These are phyloP conservation scores for Mya arenaria DNA, from an alignment of 1,140 invertebrate species.

Conservation along the genomic window DNA sequence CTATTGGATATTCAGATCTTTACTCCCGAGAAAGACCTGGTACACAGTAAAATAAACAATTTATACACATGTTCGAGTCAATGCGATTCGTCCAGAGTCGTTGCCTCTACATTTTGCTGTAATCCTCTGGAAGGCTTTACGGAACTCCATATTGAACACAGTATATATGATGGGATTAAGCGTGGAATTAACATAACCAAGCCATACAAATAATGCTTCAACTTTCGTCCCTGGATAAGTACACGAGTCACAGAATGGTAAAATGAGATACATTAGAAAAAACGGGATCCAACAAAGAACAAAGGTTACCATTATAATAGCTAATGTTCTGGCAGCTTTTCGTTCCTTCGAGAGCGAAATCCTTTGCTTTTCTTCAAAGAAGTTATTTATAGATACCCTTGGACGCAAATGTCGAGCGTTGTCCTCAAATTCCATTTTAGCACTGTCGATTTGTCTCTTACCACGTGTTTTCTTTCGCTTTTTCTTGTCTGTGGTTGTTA, in stretches of 20 bases:
- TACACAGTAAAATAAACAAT: too few relatives aligned
- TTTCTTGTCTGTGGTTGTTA: too few relatives aligned
- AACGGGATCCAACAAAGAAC: constrained; percentile 98
- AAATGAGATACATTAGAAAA: constrained; percentile 93
- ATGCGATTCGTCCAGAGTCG: neutral
- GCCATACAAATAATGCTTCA: constrained; percentile 77
- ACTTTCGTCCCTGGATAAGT: constrained; percentile 71
- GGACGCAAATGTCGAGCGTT: too few relatives aligned
- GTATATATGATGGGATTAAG: constrained; percentile 83
- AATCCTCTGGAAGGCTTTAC: constrained; percentile 78
- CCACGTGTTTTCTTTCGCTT: too few relatives aligned
- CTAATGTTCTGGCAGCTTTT: constrained; percentile 97
- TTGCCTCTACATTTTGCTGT: constrained; percentile 25
- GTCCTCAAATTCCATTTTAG: too few relatives aligned
- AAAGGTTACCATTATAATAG: constrained; percentile 96
- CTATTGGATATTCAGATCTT: too few relatives aligned
- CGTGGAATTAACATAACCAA: constrained; percentile 81
- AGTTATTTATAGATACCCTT: constrained; percentile 64
- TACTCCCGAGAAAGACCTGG: too few relatives aligned
- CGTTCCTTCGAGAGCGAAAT: constrained; percentile 95
- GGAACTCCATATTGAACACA: constrained; percentile 86
- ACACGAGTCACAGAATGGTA: constrained; percentile 87
- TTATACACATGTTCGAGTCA: constrained; percentile 43
- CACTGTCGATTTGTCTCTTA: too few relatives aligned
- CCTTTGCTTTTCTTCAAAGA: constrained; percentile 95